phyloP scores from a whole-genome alignment of 2,888 invertebrate species.

The Monopis laevigella region DNA sequence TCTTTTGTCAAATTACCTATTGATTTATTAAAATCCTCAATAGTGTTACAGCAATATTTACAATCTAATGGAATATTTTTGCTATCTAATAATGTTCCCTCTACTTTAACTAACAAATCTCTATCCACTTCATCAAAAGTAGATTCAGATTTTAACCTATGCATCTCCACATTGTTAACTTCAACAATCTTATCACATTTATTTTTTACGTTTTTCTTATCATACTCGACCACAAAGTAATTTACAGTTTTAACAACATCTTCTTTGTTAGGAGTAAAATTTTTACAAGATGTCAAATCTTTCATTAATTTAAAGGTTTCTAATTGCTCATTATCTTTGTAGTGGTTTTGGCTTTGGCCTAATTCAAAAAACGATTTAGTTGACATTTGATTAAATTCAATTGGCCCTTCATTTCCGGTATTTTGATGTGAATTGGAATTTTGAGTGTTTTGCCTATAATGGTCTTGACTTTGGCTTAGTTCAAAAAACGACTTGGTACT shows the following conservation, averaged over 20 bases:
- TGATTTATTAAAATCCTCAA: neutral
- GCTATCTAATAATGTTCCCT: constrained; percentile 17
- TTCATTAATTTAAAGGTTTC: constrained; percentile 34
- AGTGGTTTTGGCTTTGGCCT: constrained; percentile 22
- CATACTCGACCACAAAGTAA: constrained; percentile 44
- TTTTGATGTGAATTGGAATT: neutral
- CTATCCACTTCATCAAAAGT: too few species aligned
- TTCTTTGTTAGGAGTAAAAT: constrained; percentile 29
- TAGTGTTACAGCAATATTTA: constrained; percentile 34
- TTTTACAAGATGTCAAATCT: constrained; percentile 39
- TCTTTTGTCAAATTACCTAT: constrained; percentile 13
- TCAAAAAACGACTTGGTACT: constrained; percentile 61
- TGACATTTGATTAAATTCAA: neutral
- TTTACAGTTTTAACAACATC: constrained; percentile 38
- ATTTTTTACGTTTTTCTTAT: constrained; percentile 23
- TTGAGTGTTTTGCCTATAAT: constrained; percentile 34
- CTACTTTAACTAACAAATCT: constrained; percentile 20
- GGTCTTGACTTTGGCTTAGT: constrained; percentile 53
- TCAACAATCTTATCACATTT: constrained; percentile 13
- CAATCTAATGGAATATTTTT: constrained; percentile 28
- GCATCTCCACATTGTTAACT: constrained; percentile 10
- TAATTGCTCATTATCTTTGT: constrained; percentile 21
- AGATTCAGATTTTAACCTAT: too few species aligned
- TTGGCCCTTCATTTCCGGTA: neutral
- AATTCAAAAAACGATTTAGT: constrained; percentile 17